Evolutionary conservation across 1,140 invertebrate genomes (phyloP).

Genomic region (Homarus americanus): DNA sequence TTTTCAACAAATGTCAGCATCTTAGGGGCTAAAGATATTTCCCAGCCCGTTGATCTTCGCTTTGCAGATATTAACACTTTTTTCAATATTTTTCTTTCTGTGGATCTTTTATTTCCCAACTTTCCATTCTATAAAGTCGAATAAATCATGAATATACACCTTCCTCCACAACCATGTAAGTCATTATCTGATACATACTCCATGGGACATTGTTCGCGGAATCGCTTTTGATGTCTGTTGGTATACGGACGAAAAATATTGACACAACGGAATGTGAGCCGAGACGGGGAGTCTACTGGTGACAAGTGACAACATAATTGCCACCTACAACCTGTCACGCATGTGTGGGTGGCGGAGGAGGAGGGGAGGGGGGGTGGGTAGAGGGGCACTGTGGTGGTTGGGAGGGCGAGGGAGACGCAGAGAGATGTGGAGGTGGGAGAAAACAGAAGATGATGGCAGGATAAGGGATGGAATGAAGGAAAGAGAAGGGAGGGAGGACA

Average conservation of each 20-base stretch:
- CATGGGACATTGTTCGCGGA: too few relatives aligned
- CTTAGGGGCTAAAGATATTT: conserved; percentile 21
- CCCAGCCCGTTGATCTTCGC: conserved; percentile 7
- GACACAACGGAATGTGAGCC: not conserved
- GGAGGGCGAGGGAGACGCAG: not conserved
- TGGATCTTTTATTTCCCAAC: not conserved
- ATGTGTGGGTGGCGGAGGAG: conserved; percentile 13
- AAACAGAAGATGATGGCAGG: not conserved
- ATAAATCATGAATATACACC: too few relatives aligned
- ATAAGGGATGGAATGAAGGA: not conserved
- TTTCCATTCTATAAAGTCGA: too few relatives aligned
- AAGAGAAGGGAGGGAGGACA: not conserved
- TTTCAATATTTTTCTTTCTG: not conserved
- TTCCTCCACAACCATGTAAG: too few relatives aligned
- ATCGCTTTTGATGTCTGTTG: too few relatives aligned
- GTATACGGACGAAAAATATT: not conserved
- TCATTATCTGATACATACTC: too few relatives aligned
- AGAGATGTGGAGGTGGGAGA: not conserved
- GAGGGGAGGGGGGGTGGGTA: not conserved
- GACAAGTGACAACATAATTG: conserved; percentile 44
- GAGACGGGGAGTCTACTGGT: not conserved
- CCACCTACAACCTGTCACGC: conserved; percentile 35
- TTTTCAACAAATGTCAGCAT: conserved; percentile 34
- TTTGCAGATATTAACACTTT: not conserved
- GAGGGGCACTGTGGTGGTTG: not conserved